Conservation (phyloP, 2,113 vertebrate species). For the Micromys minutus region DNA sequence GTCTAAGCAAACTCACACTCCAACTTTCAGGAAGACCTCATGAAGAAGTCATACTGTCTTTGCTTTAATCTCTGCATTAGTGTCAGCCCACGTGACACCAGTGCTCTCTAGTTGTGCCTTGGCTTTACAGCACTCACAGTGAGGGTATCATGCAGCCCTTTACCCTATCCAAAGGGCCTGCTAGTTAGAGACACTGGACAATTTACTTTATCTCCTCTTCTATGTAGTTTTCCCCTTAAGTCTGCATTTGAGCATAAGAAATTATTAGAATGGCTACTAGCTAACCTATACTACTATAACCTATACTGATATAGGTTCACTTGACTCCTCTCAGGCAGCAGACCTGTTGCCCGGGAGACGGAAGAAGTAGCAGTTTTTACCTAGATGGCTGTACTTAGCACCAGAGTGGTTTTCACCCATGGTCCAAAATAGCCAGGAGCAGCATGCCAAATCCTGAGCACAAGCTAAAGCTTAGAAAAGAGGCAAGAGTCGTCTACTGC, state of each 20-base stretch:
- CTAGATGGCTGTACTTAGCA: neutral
- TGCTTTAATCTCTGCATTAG: neutral
- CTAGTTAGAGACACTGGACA: neutral
- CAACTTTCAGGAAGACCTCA: neutral
- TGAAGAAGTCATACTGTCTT: neutral
- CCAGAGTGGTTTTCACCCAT: constrained; percentile 1
- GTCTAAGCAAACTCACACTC: neutral
- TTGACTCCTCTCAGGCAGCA: neutral
- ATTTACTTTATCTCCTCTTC: neutral
- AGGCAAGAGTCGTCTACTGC: neutral
- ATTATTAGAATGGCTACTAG: neutral
- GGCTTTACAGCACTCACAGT: neutral
- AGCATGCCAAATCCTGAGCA: neutral
- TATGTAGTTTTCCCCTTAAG: neutral
- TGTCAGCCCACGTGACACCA: neutral
- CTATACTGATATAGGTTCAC: too few species aligned
- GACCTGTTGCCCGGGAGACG: neutral
- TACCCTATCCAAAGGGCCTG: neutral
- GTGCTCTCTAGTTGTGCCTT: neutral
- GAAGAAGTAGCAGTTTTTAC: neutral
- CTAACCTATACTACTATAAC: too few species aligned
- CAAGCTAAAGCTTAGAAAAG: neutral
- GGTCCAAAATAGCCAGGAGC: neutral
- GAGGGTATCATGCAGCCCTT: neutral
- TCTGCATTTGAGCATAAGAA: neutral